A percentile compares a stretch with the other conserved stretches of the same genome.
Conservation (phyloP, 1,140 invertebrate genomes). For the Lasioglossum baleicum region DNA sequence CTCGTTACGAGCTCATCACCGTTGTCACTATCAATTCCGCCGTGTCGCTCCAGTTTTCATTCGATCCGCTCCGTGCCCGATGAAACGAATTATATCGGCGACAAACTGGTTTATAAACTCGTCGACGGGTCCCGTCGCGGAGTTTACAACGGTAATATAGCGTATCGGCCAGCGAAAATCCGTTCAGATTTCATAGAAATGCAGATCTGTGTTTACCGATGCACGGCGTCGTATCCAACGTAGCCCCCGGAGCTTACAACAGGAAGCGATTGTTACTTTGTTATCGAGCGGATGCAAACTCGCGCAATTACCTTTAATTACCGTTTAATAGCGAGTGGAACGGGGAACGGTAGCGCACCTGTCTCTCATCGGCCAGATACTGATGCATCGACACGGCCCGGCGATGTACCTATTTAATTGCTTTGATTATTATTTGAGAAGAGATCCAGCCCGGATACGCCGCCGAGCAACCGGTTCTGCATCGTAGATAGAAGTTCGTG, state of each 20-base stretch:
- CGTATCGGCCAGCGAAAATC: neutral
- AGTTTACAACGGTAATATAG: no score
- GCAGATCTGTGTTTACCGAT: slow-evolving; percentile 32
- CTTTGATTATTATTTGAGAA: slow-evolving; percentile 52
- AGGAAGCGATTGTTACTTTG: slow-evolving; percentile 61
- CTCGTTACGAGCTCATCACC: no score
- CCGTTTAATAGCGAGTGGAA: slow-evolving; percentile 59
- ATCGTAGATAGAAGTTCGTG: slow-evolving; percentile 1
- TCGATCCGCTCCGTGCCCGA: no score
- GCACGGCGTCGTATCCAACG: slow-evolving; percentile 14
- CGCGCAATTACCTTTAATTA: slow-evolving; percentile 66
- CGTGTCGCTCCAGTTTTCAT: no score
- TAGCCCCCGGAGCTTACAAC: slow-evolving; percentile 29
- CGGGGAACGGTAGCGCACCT: slow-evolving; percentile 30
- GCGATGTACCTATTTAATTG: slow-evolving; percentile 51
- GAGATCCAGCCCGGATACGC: slow-evolving; percentile 47
- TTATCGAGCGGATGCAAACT: slow-evolving; percentile 62
- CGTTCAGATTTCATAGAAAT: slow-evolving; percentile 20
- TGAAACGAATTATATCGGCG: no score
- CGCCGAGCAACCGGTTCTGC: neutral
- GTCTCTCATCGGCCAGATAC: slow-evolving; percentile 44
- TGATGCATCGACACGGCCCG: slow-evolving; percentile 53
- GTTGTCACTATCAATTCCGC: no score
- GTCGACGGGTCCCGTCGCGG: no score
- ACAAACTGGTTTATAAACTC: no score